A percentile compares a stretch with the other conserved stretches of the same genome.
Evolutionary conservation across 2,888 invertebrate species (phyloP).

Genomic region (Phytoseiulus persimilis): DNA sequence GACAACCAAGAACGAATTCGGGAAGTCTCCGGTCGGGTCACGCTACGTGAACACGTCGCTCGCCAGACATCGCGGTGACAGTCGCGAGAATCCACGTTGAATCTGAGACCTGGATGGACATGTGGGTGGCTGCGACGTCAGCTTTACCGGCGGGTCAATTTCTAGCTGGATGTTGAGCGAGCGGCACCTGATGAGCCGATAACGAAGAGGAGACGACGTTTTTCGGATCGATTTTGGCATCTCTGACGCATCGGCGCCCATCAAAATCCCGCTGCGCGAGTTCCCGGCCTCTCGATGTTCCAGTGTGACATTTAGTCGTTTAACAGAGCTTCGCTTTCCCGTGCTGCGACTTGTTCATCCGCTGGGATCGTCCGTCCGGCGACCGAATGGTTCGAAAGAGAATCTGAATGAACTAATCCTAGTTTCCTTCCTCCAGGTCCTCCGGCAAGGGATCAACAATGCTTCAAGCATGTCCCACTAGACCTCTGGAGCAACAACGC

Average conservation of each 20-base stretch:
- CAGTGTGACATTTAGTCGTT: background rate
- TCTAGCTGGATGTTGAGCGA: background rate
- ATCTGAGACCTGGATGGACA: background rate
- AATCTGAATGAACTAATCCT: no score
- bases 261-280: background rate
- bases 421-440: background rate
- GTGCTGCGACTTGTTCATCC: background rate
- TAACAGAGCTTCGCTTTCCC: background rate
- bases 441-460: slow-evolving; percentile 36
- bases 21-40: background rate
- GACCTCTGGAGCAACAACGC: slow-evolving; percentile 27
- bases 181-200: background rate
- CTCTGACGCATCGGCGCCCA: background rate
- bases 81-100: background rate
- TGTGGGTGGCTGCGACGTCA: background rate
- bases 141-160: background rate
- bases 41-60: background rate
- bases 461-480: slow-evolving; percentile 34
- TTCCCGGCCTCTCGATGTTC: background rate
- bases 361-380: no score
- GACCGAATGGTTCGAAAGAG: no score
- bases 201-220: background rate
- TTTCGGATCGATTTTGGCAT: background rate
- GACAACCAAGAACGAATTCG: background rate
- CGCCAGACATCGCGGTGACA: background rate